Percentiles rank a stretch among this genome's conserved stretches.
These are phyloP conservation scores for Heloderma charlesbogerti DNA, from an alignment of 2,113 vertebrate genomes.

Conservation along the genomic window DNA sequence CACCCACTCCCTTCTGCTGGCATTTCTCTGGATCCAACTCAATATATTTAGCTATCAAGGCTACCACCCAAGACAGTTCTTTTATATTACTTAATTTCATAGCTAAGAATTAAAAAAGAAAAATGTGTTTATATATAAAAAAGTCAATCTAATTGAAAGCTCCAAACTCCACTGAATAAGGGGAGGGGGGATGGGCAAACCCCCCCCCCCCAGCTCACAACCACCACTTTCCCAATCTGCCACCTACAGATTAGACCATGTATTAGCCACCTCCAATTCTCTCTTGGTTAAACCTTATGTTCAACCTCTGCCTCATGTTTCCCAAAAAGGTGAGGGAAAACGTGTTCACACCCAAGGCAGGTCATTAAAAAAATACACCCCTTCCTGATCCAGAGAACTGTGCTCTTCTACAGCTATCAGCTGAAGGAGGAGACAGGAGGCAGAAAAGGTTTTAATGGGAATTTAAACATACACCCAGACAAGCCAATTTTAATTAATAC, in stretches of 20 bases:
- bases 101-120: background rate
- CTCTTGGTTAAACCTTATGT: background rate
- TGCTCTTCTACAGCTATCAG: background rate
- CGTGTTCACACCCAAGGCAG: background rate
- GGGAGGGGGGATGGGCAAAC: too few species aligned
- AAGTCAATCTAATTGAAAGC: background rate
- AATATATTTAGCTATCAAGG: background rate
- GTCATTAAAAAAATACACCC: background rate
- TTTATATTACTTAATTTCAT: background rate
- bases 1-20: background rate
- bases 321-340: background rate
- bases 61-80: background rate
- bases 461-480: constrained; percentile 35
- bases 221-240: background rate
- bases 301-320: background rate
- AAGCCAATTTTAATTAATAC: constrained; percentile 33
- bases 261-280: background rate
- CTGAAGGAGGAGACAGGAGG: constrained; percentile 14
- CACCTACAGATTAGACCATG: background rate
- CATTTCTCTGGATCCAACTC: background rate
- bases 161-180: background rate
- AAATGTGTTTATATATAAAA: background rate
- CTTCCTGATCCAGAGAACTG: background rate
- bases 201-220: background rate
- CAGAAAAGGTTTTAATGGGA: constrained; percentile 27